Conservation (phyloP, 2,888 invertebrate genomes). For the Gari tellinella region DNA sequence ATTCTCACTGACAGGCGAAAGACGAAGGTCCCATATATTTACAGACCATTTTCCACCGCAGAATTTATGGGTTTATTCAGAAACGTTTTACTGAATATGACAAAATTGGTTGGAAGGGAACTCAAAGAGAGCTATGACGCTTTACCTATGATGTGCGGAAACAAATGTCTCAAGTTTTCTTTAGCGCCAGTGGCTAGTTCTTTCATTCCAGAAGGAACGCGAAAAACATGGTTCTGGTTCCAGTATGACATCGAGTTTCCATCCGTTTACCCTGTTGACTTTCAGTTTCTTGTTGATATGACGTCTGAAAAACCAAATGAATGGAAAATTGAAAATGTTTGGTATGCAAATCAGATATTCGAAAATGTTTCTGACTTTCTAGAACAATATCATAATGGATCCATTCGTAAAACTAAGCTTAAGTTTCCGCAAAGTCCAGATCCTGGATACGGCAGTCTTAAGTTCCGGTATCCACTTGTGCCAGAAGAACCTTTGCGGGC, state of each 20-base stretch:
- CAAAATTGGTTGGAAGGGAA: conserved; percentile 61
- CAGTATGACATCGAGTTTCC: conserved; percentile 75
- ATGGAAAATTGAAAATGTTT: conserved; percentile 76
- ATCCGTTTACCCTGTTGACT: conserved; percentile 77
- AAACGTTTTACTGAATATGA: conserved; percentile 61
- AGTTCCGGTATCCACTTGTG: conserved; percentile 64
- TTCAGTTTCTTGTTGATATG: conserved; percentile 78
- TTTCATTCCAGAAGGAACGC: conserved; percentile 66
- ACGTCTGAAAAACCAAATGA: conserved; percentile 62
- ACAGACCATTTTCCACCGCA: conserved; percentile 74
- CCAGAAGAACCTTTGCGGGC: conserved; percentile 65
- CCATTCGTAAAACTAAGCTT: conserved; percentile 70
- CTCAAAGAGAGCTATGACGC: conserved; percentile 77
- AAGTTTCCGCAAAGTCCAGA: conserved; percentile 61
- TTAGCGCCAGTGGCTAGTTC: conserved; percentile 77
- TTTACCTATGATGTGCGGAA: conserved; percentile 61
- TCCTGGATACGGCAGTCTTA: conserved; percentile 65
- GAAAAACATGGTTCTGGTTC: conserved; percentile 80
- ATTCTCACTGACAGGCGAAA: conserved; percentile 60
- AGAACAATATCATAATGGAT: conserved; percentile 59
- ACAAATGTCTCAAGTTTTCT: conserved; percentile 72
- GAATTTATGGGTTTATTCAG: conserved; percentile 73
- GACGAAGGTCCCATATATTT: conserved; percentile 72
- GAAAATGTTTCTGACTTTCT: conserved; percentile 66
- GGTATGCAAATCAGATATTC: conserved; percentile 75